Conservation (phyloP, 1,140 invertebrate species). For the Cardiocondyla obscurior region DNA sequence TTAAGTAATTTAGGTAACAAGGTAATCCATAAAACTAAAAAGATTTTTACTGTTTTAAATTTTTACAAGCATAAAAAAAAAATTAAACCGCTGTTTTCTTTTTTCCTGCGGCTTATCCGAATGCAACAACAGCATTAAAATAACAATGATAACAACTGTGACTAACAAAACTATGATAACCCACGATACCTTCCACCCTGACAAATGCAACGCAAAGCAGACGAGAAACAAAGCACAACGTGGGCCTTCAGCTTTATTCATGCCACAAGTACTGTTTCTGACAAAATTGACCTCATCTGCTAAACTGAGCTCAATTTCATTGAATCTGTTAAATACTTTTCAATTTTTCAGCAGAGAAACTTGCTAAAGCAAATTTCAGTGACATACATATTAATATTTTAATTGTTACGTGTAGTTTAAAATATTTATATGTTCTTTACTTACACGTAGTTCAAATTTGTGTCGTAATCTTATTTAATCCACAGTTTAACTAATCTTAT, state of each 20-base stretch:
- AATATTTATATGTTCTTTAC: too few relatives aligned
- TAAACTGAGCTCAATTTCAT: not conserved
- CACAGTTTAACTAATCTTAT: not conserved
- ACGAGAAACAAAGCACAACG: slow-evolving; percentile 79
- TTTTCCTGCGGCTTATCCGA: slow-evolving; percentile 59
- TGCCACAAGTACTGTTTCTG: slow-evolving; percentile 15
- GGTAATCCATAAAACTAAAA: not conserved
- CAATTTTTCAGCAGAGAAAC: not conserved
- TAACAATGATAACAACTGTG: slow-evolving; percentile 20
- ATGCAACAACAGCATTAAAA: slow-evolving; percentile 34
- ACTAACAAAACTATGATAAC: slow-evolving; percentile 63
- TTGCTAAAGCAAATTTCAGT: too few relatives aligned
- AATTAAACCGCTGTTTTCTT: not conserved
- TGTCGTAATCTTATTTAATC: too few relatives aligned
- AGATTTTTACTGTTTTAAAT: too few relatives aligned
- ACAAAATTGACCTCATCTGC: not conserved
- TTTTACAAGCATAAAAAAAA: not conserved
- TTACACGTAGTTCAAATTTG: not conserved
- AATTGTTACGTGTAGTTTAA: too few relatives aligned
- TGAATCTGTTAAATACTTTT: not conserved
- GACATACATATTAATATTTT: too few relatives aligned
- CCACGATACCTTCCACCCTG: slow-evolving; percentile 79
- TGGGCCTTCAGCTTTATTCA: slow-evolving; percentile 81
- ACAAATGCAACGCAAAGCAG: slow-evolving; percentile 70
- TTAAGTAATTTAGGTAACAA: too few relatives aligned